Evolutionary conservation across 2,797 vertebrate genomes (phyloP).

Genomic region (Bradypodion ventrale): DNA sequence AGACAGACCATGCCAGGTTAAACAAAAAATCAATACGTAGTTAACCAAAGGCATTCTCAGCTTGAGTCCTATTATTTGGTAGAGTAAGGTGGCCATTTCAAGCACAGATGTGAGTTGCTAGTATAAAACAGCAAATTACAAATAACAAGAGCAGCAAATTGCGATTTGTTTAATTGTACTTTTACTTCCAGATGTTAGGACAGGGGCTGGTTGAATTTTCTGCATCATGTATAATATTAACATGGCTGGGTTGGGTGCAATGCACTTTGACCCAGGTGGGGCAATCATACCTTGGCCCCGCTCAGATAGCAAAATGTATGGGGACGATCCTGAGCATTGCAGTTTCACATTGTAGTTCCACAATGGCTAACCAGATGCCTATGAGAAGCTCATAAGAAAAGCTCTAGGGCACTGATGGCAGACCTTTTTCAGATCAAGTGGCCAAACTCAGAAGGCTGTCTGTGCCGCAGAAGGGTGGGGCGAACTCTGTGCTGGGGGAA

Average conservation of each 20-base stretch:
- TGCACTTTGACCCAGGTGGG: neutral
- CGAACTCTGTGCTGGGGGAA: no score
- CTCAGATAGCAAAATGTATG: no score
- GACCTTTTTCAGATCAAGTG: no score
- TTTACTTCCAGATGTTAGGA: neutral
- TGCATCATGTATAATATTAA: neutral
- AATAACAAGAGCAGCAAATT: neutral
- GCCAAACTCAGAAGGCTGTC: no score
- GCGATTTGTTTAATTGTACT: neutral
- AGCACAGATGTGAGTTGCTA: neutral
- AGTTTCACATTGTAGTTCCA: no score
- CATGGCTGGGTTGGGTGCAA: neutral
- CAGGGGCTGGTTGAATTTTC: neutral
- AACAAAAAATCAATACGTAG: neutral
- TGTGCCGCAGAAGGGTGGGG: no score
- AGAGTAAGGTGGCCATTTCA: neutral
- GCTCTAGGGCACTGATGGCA: no score
- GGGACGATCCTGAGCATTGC: no score
- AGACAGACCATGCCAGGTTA: neutral
- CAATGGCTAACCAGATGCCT: no score
- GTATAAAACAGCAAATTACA: neutral
- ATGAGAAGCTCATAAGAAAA: no score
- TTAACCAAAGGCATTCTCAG: no score
- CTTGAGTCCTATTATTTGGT: neutral
- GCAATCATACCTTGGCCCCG: neutral